Evolutionary conservation across 2,113 vertebrate species (phyloP), one percentile per base, ranked within the genome.

Genomic region (Crotalus viridis): DNA sequence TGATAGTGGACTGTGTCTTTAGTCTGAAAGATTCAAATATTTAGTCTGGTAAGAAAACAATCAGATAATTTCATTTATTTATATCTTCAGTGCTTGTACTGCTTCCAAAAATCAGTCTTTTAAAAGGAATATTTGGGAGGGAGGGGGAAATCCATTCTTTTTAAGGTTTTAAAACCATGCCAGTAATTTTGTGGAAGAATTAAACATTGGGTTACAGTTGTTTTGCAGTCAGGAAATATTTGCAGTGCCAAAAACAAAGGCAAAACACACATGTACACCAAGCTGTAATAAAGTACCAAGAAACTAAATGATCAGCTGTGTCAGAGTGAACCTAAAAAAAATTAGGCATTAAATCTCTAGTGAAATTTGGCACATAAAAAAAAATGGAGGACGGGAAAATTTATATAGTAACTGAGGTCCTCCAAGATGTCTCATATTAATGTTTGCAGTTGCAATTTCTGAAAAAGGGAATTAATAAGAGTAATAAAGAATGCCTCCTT

Each of bases 201-300:
- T 39, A 46, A 8, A 81, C 21, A 55, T 10, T 1, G 13, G 19
- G 52, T 6, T 22, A 15, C 91, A 0, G 28, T 93, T 55, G 56
- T 26, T 91, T 10, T 90, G 28, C 56, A 95, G 43, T 91, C 57
- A 89, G 89, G 88, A 69, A 90, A 91, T 90, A 33, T 85, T 9
- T 43, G 13, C 48, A 51, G 56, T 54, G 51, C 74, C 48, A 5
- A 51, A 43, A 90, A 93, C 69, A 33, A n/a, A 13, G 85, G 7
- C 10, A 88, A 91, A 19, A 88, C 39, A 81, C 17, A 69, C 51
- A 21, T 94, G 5, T 0, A 17, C 33, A 46, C 24, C 43, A 69
- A 92, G 13, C 56, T 94, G 22, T 48, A 93, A 24, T 92, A 93
- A 93, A 95, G 86, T 51, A 92, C 28, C 21, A 94, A 89, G 51